phyloP scores from a whole-genome alignment of 2,797 vertebrate genomes.

The Fratercula arctica region DNA sequence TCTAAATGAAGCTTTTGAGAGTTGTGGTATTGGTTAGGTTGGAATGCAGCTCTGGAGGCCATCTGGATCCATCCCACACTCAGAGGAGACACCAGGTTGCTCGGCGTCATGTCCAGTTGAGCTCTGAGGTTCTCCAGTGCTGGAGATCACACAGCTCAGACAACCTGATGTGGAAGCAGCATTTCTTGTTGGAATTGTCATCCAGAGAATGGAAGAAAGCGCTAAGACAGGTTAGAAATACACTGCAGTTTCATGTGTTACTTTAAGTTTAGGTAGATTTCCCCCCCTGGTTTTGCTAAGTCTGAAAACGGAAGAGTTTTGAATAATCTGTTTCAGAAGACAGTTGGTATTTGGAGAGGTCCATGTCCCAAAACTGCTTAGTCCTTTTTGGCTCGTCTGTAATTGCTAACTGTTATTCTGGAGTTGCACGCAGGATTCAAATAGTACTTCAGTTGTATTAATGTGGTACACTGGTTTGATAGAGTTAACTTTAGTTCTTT shows the following conservation, averaged over 20 bases:
- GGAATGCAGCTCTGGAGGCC: background rate
- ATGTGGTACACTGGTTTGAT: background rate
- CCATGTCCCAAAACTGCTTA: background rate
- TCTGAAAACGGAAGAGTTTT: background rate
- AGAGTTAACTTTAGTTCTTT: background rate
- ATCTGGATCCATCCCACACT: background rate
- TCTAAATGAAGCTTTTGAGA: background rate
- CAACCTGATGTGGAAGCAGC: background rate
- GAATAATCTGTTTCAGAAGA: background rate
- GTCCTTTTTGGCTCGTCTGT: background rate
- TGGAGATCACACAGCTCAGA: background rate
- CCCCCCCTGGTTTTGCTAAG: background rate
- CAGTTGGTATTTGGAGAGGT: background rate
- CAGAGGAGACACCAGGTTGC: fast-evolving
- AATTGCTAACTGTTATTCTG: background rate
- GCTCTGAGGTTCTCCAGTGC: background rate
- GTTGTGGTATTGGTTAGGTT: background rate
- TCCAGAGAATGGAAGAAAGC: fast-evolving
- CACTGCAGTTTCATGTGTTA: fast-evolving
- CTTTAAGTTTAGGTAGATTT: fast-evolving
- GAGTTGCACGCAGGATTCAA: background rate
- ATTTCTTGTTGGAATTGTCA: background rate
- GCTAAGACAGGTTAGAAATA: background rate
- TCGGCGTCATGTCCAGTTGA: fast-evolving
- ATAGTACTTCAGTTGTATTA: background rate